These are phyloP conservation scores for Cyphomyrmex costatus DNA, from an alignment of 1,140 invertebrate species.

Conservation along the genomic window DNA sequence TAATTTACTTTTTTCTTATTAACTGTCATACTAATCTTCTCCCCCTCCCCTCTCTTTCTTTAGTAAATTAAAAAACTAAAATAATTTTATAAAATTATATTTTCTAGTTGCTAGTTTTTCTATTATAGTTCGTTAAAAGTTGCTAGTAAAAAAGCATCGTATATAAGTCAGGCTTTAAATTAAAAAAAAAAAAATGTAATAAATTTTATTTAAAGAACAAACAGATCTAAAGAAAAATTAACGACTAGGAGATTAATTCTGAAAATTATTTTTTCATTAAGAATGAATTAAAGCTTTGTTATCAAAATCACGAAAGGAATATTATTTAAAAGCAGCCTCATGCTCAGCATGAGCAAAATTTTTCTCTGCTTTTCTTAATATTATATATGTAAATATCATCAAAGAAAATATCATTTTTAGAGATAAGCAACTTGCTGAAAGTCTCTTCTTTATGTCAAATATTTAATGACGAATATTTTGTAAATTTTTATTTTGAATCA, in stretches of 20 bases:
- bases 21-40: too few species aligned
- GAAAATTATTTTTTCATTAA: neutral
- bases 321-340: slow-evolving; percentile 9
- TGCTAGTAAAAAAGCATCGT: too few species aligned
- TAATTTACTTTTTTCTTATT: too few species aligned
- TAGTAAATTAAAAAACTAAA: too few species aligned
- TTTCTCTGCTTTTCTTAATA: neutral
- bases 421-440: neutral
- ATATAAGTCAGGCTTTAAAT: too few species aligned
- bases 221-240: neutral
- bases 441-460: neutral
- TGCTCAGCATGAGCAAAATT: neutral
- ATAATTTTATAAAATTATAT: too few species aligned
- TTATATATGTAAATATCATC: neutral
- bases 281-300: neutral
- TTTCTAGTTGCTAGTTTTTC: too few species aligned
- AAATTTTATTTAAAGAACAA: neutral
- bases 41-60: too few species aligned
- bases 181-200: neutral
- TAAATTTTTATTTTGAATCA: slow-evolving; percentile 12
- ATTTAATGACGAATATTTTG: slow-evolving; percentile 38
- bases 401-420: slow-evolving; percentile 1
- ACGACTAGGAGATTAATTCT: neutral
- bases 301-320: neutral
- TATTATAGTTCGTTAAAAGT: too few species aligned